Conservation (phyloP, 2,113 vertebrate species). For the Oreotrochilus melanogaster region DNA sequence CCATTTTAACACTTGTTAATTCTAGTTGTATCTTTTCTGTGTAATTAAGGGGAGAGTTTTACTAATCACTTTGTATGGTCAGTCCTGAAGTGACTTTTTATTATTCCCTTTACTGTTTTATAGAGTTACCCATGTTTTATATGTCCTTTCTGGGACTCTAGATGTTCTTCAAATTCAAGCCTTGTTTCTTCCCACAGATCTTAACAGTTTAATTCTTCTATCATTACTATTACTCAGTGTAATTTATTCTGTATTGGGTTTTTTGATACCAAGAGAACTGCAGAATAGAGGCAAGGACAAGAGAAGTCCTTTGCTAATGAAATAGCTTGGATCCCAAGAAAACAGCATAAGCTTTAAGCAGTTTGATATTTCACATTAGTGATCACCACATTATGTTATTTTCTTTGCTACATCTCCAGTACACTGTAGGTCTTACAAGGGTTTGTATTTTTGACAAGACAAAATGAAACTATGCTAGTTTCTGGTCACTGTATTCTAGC, state of each 20-base stretch:
- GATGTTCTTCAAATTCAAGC: neutral
- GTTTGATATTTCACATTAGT: neutral
- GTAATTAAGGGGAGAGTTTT: neutral
- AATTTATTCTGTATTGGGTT: neutral
- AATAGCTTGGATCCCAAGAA: neutral
- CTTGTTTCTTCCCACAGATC: neutral
- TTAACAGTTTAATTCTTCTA: neutral
- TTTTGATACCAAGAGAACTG: neutral
- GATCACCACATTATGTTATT: neutral
- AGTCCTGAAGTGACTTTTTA: neutral
- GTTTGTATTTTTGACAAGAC: neutral
- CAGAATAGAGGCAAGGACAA: neutral
- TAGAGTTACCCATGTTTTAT: neutral
- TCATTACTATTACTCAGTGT: neutral
- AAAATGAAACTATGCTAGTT: neutral
- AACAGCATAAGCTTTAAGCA: neutral
- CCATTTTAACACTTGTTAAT: neutral
- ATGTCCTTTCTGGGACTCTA: neutral
- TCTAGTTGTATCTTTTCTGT: neutral
- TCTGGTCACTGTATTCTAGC: neutral
- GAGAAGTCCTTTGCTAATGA: neutral
- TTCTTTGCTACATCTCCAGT: neutral
- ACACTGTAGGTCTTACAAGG: neutral
- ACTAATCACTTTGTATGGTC: neutral
- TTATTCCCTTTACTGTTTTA: neutral